A percentile compares a stretch with the other conserved stretches of the same genome.
phyloP scores from a whole-genome alignment of 2,888 invertebrate genomes.

The Molorchus minor region DNA sequence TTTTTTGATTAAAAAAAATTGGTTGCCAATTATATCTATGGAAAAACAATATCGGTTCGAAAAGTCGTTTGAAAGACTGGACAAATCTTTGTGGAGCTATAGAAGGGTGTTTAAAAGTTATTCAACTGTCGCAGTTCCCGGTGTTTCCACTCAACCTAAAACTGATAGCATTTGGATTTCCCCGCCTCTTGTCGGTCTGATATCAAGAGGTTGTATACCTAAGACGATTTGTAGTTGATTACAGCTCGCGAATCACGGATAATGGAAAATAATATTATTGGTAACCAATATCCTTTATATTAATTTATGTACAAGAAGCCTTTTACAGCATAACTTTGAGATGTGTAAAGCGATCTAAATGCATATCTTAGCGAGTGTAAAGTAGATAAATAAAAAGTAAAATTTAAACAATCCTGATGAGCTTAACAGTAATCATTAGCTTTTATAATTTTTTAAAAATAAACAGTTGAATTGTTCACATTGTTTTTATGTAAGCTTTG shows the following conservation, averaged over 20 bases:
- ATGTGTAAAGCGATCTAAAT: constrained; percentile 23
- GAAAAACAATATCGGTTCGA: not conserved
- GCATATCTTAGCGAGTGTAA: constrained; percentile 39
- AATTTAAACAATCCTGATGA: constrained; percentile 49
- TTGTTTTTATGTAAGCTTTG: constrained; percentile 46
- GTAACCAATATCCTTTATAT: constrained; percentile 10
- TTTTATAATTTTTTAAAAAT: constrained; percentile 55
- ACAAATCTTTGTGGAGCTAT: not conserved
- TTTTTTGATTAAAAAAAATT: constrained; percentile 4
- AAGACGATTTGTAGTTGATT: too few species aligned
- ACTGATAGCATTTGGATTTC: too few species aligned
- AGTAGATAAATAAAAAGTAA: constrained; percentile 27
- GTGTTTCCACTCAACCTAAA: too few species aligned
- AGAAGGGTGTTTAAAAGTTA: not conserved
- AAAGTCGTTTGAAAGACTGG: not conserved
- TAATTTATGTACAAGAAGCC: not conserved
- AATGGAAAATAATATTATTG: constrained; percentile 22
- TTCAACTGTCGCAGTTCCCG: too few species aligned
- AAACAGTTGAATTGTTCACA: constrained; percentile 30
- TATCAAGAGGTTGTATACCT: too few species aligned
- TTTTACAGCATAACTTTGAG: constrained; percentile 13
- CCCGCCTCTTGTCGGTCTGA: too few species aligned
- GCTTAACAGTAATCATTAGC: constrained; percentile 53
- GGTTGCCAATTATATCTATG: constrained; percentile 20
- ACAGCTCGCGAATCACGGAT: too few species aligned